These are phyloP conservation scores for Microtus montanus DNA, from an alignment of 2,113 vertebrate genomes.

Conservation along the genomic window DNA sequence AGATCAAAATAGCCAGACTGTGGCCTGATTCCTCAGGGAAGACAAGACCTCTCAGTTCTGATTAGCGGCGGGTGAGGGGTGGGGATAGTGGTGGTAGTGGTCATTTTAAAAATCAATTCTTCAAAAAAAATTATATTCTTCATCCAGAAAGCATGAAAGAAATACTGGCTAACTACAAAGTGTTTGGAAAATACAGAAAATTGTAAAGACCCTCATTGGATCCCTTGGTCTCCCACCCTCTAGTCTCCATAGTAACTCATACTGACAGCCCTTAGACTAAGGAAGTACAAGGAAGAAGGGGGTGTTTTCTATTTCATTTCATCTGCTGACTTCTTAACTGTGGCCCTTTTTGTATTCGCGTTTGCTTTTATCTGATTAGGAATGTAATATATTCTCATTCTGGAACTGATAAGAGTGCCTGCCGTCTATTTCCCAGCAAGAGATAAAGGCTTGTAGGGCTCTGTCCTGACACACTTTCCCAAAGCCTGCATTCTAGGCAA, in stretches of 20 bases:
- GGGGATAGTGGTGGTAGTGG: too few species aligned
- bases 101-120: conserved; percentile 27
- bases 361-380: conserved; percentile 43
- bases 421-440: background rate
- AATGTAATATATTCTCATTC: background rate
- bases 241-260: background rate
- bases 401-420: background rate
- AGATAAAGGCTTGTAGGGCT: background rate
- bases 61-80: background rate
- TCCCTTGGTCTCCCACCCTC: background rate
- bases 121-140: background rate
- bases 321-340: background rate
- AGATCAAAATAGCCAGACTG: conserved; percentile 41
- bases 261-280: background rate
- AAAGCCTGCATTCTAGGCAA: background rate
- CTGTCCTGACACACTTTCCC: background rate
- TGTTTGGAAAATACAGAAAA: conserved; percentile 38
- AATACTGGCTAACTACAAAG: background rate
- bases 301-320: background rate
- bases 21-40: background rate
- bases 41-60: conserved; percentile 61
- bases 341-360: background rate
- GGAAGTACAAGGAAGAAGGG: background rate
- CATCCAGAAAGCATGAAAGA: conserved; percentile 27
- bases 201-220: background rate